Evolutionary conservation across 1,140 invertebrate species (phyloP).

Genomic region (Pygmarrhopalites habei): DNA sequence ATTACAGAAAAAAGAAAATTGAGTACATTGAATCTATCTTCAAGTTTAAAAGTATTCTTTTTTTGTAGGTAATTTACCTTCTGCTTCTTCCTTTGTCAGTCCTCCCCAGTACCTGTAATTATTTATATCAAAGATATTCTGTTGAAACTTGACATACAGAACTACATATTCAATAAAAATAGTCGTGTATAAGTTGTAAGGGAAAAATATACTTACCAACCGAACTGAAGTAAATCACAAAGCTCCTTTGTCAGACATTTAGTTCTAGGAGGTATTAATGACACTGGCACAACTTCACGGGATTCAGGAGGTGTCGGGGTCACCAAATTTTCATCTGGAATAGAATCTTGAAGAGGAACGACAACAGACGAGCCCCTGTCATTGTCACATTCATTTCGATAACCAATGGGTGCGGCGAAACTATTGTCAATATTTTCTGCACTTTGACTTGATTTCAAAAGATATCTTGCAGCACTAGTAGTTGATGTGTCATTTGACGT

Average conservation of each 20-base stretch:
- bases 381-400: conserved; percentile 3
- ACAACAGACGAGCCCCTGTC: background rate
- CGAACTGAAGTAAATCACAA: conserved; percentile 24
- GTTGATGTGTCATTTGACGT: background rate
- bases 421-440: conserved; percentile 21
- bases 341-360: background rate
- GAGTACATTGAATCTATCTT: no score
- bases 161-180: background rate
- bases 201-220: conserved; percentile 5
- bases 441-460: conserved; percentile 22
- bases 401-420: conserved; percentile 8
- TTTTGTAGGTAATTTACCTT: conserved; percentile 46
- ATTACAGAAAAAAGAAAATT: no score
- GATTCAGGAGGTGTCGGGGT: no score
- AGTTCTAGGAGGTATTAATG: background rate
- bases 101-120: conserved; percentile 58
- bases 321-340: no score
- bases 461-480: conserved; percentile 4
- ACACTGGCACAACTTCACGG: background rate
- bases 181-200: no score
- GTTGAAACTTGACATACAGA: no score
- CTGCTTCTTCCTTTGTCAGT: conserved; percentile 55
- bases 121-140: no score
- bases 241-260: conserved; percentile 35
- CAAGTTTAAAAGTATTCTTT: no score